phyloP scores from a whole-genome alignment of 2,888 invertebrate genomes.

The Pyrrhia umbra region DNA sequence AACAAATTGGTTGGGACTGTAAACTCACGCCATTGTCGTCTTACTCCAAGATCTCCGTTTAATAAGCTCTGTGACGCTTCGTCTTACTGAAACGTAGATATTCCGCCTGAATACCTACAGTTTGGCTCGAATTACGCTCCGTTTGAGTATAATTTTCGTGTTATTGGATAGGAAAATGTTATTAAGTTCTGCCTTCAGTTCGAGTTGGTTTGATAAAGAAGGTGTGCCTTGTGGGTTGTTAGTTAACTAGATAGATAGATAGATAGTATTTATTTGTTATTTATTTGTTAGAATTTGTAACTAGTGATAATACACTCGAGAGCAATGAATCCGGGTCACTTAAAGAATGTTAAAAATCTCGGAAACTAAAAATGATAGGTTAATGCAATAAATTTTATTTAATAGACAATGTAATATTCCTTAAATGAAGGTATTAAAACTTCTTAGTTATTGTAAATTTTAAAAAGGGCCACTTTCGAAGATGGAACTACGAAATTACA shows the following conservation, averaged over 20 bases:
- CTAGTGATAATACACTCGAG: too few relatives aligned
- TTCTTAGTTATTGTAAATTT: too few relatives aligned
- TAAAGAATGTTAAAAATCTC: too few relatives aligned
- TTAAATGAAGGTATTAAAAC: too few relatives aligned
- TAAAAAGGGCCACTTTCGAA: too few relatives aligned
- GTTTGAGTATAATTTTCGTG: conserved; percentile 56
- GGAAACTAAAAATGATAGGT: too few relatives aligned
- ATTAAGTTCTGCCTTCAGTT: conserved; percentile 38
- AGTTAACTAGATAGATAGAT: conserved; percentile 3
- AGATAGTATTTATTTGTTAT: too few relatives aligned
- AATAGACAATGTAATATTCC: too few relatives aligned
- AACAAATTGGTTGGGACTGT: conserved; percentile 56
- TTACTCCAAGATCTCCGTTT: conserved; percentile 51
- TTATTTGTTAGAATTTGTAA: too few relatives aligned
- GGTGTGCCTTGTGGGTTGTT: conserved; percentile 8
- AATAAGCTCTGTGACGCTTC: conserved; percentile 57
- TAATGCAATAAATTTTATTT: too few relatives aligned
- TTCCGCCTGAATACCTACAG: conserved; percentile 52
- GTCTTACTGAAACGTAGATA: conserved; percentile 48
- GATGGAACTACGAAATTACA: too few relatives aligned
- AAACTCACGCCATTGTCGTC: conserved; percentile 53
- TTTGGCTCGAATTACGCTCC: conserved; percentile 52
- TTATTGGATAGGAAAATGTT: conserved; percentile 57
- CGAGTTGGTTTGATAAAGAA: conserved; percentile 39
- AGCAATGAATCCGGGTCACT: too few relatives aligned